These are phyloP conservation scores for Tyria jacobaeae DNA, from an alignment of 2,888 invertebrate genomes.

Conservation along the genomic window DNA sequence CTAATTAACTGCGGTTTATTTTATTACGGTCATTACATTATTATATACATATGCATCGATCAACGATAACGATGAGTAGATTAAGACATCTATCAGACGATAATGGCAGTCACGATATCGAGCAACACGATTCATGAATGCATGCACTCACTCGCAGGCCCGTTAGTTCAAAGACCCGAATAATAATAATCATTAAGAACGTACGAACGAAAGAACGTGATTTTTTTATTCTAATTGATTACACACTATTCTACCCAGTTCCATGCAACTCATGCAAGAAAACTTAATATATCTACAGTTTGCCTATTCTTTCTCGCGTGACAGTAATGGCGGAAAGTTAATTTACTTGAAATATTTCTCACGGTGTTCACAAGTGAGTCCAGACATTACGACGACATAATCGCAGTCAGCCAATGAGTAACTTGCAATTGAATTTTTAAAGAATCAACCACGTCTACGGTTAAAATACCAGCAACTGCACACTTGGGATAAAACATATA, in stretches of 20 bases:
- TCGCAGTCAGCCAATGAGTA: slow-evolving; percentile 44
- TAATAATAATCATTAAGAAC: slow-evolving; percentile 62
- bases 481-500: slow-evolving; percentile 20
- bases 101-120: slow-evolving; percentile 46
- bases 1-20: too few species aligned
- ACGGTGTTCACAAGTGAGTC: slow-evolving; percentile 69
- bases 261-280: slow-evolving; percentile 64
- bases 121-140: slow-evolving; percentile 56
- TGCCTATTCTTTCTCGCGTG: slow-evolving; percentile 74
- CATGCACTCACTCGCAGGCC: slow-evolving; percentile 64
- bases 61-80: slow-evolving; percentile 7
- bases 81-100: slow-evolving; percentile 24
- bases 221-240: slow-evolving; percentile 69
- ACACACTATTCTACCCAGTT: slow-evolving; percentile 59
- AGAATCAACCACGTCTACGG: slow-evolving; percentile 39
- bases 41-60: not conserved
- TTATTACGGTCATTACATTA: too few species aligned
- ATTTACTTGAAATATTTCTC: slow-evolving; percentile 77
- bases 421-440: slow-evolving; percentile 34
- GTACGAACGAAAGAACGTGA: slow-evolving; percentile 66
- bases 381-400: slow-evolving; percentile 57
- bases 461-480: slow-evolving; percentile 37
- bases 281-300: slow-evolving; percentile 60
- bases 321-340: slow-evolving; percentile 77
- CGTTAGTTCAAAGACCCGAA: slow-evolving; percentile 80